Percentiles rank a stretch among this genome's conserved stretches.
Conservation (phyloP, 2,888 invertebrate genomes). For the Trichopria drosophilae region DNA sequence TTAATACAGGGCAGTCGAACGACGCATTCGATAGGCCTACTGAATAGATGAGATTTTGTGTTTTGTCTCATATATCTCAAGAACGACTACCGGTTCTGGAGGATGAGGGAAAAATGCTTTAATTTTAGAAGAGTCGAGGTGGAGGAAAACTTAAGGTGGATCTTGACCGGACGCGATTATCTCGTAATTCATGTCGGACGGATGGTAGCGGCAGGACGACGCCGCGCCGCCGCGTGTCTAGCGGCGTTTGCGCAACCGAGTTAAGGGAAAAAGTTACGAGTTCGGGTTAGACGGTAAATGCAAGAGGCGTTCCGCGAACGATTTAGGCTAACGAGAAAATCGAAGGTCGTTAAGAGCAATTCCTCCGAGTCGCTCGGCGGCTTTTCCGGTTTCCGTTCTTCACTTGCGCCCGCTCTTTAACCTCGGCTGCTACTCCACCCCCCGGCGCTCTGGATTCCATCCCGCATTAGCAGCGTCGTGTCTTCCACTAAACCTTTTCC, state of each 20-base stretch:
- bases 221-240: conserved; percentile 13
- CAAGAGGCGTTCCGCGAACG: conserved; percentile 44
- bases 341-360: conserved; percentile 52
- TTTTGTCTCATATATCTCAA: no score
- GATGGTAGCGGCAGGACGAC: conserved; percentile 7
- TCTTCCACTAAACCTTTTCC: conserved; percentile 9
- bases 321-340: conserved; percentile 51
- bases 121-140: no score
- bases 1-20: no score
- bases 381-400: conserved; percentile 24
- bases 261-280: conserved; percentile 31
- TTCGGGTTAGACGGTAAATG: conserved; percentile 37
- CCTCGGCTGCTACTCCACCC: conserved; percentile 13
- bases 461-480: conserved; percentile 8
- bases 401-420: conserved; percentile 5
- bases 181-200: conserved; percentile 29
- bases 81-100: no score
- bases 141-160: conserved; percentile 13
- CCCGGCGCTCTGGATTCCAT: conserved; percentile 2
- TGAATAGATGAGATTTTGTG: no score
- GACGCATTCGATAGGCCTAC: no score
- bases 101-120: no score
- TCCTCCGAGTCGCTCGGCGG: conserved; percentile 41
- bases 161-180: conserved; percentile 35
- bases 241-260: conserved; percentile 10